These are phyloP conservation scores for Acanthosoma haemorrhoidale DNA, from an alignment of 2,888 invertebrate genomes.

Conservation along the genomic window DNA sequence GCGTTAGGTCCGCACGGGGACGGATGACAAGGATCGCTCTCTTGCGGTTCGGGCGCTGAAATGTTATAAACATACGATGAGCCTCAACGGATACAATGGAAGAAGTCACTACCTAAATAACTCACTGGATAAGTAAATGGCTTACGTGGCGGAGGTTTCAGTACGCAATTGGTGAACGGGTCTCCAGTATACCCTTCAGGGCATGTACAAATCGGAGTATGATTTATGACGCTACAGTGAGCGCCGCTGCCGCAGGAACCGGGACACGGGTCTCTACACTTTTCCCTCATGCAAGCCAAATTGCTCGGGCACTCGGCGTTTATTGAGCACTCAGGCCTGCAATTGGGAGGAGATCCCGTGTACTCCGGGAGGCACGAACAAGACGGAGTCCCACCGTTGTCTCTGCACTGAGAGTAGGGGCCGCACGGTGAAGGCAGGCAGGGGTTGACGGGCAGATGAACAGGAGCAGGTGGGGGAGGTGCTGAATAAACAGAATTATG, in stretches of 20 bases:
- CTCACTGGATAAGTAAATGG: not conserved
- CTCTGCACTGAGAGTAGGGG: conserved; percentile 70
- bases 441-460: conserved; percentile 49
- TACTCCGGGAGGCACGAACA: conserved; percentile 76
- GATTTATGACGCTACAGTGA: conserved; percentile 58
- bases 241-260: conserved; percentile 70
- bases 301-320: conserved; percentile 77
- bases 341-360: conserved; percentile 72
- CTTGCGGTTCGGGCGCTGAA: conserved; percentile 44
- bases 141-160: conserved; percentile 40
- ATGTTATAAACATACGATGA: not conserved
- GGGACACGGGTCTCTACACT: conserved; percentile 74
- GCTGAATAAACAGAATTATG: conserved; percentile 39
- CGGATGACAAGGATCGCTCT: conserved; percentile 55
- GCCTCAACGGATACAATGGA: not conserved
- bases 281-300: conserved; percentile 66
- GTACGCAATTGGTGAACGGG: conserved; percentile 52
- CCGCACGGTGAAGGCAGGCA: conserved; percentile 86
- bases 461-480: conserved; percentile 39
- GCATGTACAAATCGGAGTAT: conserved; percentile 57
- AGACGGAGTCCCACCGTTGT: conserved; percentile 70
- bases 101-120: not conserved
- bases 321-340: conserved; percentile 79
- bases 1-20: conserved; percentile 69
- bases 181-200: conserved; percentile 53